Evolutionary conservation across 2,888 invertebrate genomes (phyloP).

Genomic region (Leucophenga montana): DNA sequence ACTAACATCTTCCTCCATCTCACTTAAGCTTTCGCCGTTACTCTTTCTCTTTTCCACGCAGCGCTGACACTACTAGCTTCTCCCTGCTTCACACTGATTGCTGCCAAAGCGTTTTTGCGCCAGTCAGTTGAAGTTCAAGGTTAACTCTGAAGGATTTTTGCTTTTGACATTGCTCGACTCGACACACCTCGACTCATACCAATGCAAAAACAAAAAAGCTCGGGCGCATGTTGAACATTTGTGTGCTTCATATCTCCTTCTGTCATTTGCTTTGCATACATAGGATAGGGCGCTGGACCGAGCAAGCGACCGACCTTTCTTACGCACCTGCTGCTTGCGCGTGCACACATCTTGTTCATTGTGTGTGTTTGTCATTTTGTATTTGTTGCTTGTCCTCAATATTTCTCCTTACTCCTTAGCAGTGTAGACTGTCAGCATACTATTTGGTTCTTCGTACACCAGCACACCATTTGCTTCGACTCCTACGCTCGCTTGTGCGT

Average conservation of each 20-base stretch:
- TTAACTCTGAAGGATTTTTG: conserved; percentile 58
- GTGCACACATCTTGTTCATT: conserved; percentile 4
- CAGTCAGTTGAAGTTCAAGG: conserved; percentile 67
- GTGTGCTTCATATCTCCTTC: neutral
- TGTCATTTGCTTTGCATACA: conserved; percentile 49
- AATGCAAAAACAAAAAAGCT: conserved; percentile 7
- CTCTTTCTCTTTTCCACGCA: neutral
- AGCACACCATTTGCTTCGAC: neutral
- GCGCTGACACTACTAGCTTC: conserved; percentile 12
- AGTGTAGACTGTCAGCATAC: neutral
- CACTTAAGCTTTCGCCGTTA: neutral
- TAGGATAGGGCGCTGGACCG: conserved; percentile 42
- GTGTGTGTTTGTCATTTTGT: conserved; percentile 22
- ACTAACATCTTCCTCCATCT: neutral
- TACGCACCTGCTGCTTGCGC: conserved; percentile 45
- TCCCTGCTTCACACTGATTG: too few species aligned
- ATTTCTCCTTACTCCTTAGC: neutral
- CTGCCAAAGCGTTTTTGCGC: conserved; percentile 33
- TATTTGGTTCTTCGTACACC: neutral
- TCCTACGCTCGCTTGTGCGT: neutral
- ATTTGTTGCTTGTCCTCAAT: conserved; percentile 31
- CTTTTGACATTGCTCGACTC: conserved; percentile 47
- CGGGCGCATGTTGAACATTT: conserved; percentile 38
- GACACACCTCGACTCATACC: conserved; percentile 13
- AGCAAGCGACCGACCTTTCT: conserved; percentile 47